Percentiles rank a stretch among this genome's conserved stretches.
Evolutionary conservation across 2,888 invertebrate genomes (phyloP).

Genomic region (Marronus borbonicus): DNA sequence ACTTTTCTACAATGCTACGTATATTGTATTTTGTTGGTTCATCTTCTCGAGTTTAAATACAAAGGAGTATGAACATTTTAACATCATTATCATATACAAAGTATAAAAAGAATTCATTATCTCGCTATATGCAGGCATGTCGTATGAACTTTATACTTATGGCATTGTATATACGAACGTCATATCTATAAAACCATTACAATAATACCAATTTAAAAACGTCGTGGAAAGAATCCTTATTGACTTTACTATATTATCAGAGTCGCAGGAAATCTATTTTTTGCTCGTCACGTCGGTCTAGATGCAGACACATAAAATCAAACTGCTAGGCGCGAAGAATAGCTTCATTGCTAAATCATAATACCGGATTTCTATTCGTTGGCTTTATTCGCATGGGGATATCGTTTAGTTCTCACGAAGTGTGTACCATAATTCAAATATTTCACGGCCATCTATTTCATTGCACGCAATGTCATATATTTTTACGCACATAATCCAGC

Average conservation of each 20-base stretch:
- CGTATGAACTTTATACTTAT: too few relatives aligned
- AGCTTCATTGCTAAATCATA: slow-evolving; percentile 63
- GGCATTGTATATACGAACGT: too few relatives aligned
- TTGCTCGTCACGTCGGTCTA: slow-evolving; percentile 42
- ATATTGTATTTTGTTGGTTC: too few relatives aligned
- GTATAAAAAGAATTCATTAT: too few relatives aligned
- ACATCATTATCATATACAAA: too few relatives aligned
- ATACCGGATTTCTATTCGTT: slow-evolving; percentile 55
- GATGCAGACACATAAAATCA: slow-evolving; percentile 56
- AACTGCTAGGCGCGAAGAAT: slow-evolving; percentile 61
- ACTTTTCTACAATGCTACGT: too few relatives aligned
- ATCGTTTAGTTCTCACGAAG: slow-evolving; percentile 61
- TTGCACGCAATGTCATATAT: slow-evolving; percentile 55
- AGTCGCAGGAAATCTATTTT: slow-evolving; percentile 41
- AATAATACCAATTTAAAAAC: background rate
- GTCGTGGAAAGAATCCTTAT: background rate
- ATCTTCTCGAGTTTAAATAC: too few relatives aligned
- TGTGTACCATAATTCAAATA: slow-evolving; percentile 67
- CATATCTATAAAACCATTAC: background rate
- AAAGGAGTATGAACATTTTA: too few relatives aligned
- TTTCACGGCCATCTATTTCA: slow-evolving; percentile 65
- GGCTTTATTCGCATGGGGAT: slow-evolving; percentile 35
- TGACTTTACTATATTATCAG: slow-evolving; percentile 10
- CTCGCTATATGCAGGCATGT: too few relatives aligned
- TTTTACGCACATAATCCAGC: too few relatives aligned